Conservation (phyloP, 2,113 vertebrate species). For the Lagopus leucura region DNA sequence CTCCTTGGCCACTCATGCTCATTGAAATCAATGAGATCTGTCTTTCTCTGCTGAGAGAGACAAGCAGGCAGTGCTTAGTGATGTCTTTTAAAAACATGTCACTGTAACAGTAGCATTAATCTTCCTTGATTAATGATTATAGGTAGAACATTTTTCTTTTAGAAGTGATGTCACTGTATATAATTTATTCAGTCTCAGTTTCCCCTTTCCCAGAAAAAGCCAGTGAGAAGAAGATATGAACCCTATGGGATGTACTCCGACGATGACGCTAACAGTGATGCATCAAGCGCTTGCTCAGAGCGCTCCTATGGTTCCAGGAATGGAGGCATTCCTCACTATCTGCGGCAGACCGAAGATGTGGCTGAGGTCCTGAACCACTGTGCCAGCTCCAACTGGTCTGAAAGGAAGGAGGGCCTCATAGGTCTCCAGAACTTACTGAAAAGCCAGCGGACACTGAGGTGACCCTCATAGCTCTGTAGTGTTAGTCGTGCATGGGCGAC, state of each 20-base stretch:
- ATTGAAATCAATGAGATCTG: neutral
- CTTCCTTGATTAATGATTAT: neutral
- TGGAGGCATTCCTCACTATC: slow-evolving; percentile 93
- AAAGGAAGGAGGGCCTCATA: slow-evolving; percentile 96
- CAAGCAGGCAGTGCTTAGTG: slow-evolving; percentile 9
- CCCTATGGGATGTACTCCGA: slow-evolving; percentile 97
- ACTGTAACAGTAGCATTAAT: neutral
- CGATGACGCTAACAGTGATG: slow-evolving; percentile 96
- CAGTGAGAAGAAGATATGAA: slow-evolving; percentile 90
- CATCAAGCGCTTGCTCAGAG: slow-evolving; percentile 95
- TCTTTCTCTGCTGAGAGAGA: slow-evolving; percentile 3
- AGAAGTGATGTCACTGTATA: neutral
- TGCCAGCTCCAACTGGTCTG: slow-evolving; percentile 98
- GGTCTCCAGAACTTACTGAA: slow-evolving; percentile 96
- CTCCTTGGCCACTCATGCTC: neutral
- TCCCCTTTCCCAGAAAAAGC: slow-evolving; percentile 86
- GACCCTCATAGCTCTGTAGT: neutral
- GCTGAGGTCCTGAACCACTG: slow-evolving; percentile 98
- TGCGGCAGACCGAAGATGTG: slow-evolving; percentile 95
- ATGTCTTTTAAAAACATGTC: neutral
- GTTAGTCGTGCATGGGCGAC: neutral
- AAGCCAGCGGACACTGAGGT: slow-evolving; percentile 97
- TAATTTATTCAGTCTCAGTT: neutral
- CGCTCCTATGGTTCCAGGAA: slow-evolving; percentile 94
- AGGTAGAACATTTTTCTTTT: neutral